phyloP scores from a whole-genome alignment of 2,888 invertebrate genomes.

The Coelopa pilipes region DNA sequence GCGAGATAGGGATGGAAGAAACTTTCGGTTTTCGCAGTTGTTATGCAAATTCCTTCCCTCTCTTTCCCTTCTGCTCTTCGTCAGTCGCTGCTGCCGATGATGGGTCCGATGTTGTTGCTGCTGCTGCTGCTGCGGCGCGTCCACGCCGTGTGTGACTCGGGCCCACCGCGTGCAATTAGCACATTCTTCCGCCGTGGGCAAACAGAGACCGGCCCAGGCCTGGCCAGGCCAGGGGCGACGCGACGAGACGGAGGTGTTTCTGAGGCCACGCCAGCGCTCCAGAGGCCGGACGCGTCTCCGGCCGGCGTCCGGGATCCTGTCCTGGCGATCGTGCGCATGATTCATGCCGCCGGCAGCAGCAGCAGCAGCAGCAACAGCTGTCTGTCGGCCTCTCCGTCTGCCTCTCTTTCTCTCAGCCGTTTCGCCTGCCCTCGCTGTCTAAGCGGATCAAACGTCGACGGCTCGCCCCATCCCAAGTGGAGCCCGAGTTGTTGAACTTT shows the following conservation, averaged over 20 bases:
- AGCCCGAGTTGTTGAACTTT: no score
- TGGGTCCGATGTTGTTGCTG: no score
- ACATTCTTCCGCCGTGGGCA: slow-evolving; percentile 10
- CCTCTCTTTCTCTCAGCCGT: no score
- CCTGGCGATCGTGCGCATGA: slow-evolving; percentile 10
- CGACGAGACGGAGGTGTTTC: not conserved
- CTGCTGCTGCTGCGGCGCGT: not conserved
- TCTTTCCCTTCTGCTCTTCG: no score
- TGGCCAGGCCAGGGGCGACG: not conserved
- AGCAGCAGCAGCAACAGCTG: slow-evolving; percentile 18
- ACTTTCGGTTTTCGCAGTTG: slow-evolving; percentile 34
- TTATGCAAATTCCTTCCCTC: slow-evolving; percentile 16
- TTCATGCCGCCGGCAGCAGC: slow-evolving; percentile 2
- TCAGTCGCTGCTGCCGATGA: not conserved
- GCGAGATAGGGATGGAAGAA: slow-evolving; percentile 15
- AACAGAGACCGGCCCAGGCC: not conserved
- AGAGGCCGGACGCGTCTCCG: not conserved
- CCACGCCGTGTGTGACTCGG: not conserved
- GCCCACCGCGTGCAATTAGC: slow-evolving; percentile 13
- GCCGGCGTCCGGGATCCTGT: slow-evolving; percentile 3
- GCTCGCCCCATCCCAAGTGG: no score
- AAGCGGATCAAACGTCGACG: not conserved
- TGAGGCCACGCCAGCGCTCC: slow-evolving; percentile 10
- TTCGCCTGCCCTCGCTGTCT: not conserved
- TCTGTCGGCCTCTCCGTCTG: not conserved